Base-by-base conservation (phyloP, 2,888 invertebrate species). In the Eulithis testata region DNA sequence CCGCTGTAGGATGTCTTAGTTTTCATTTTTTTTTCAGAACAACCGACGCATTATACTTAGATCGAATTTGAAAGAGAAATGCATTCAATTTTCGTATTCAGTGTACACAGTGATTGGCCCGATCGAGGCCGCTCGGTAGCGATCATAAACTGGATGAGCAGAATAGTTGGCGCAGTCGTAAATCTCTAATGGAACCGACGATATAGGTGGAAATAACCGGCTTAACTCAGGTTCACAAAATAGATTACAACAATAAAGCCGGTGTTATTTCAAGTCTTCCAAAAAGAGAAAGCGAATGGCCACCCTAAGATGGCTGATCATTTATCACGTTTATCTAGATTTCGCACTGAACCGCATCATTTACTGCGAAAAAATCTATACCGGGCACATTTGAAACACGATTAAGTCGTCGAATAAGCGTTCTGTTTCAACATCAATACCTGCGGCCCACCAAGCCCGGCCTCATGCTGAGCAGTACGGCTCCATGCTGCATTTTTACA, bases 261-360 rank as follows among this genome's bases (percentile, higher is more conserved):
- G 70, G 73, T 60, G 60, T 50, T 78, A 78, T 79, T 82, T 79
- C 70, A 73, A 72, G 72, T 73, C 79, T 82, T 85, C 83, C 81
- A 78, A 84, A 82, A 85, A 81, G 73, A 74, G 75, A 73, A 76
- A 81, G 83, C 76, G 80, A 81, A 83, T 83, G 81, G 82, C 70
- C 75, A 82, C 77, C 77, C 77, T 80, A 81, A 83, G 84, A 78
- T 81, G 77, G 76, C 79, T 80, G 78, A 77, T 79, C 87, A 87
- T 88, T 87, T 84, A 88, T 88, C 87, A 87, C 81, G 78, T 84
- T 86, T 87, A 87, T 87, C 87, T 86, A 85, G 87, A 87, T 87
- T 84, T 82, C 78, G 73, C 82, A 76, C 80, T 75, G 82, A 79
- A 81, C 84, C 85, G 81, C 84, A 84, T 86, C 86, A 82, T 87